Percentiles rank a stretch among this genome's conserved stretches.
phyloP scores from a whole-genome alignment of 2,888 invertebrate genomes.

The Suillia variegata region DNA sequence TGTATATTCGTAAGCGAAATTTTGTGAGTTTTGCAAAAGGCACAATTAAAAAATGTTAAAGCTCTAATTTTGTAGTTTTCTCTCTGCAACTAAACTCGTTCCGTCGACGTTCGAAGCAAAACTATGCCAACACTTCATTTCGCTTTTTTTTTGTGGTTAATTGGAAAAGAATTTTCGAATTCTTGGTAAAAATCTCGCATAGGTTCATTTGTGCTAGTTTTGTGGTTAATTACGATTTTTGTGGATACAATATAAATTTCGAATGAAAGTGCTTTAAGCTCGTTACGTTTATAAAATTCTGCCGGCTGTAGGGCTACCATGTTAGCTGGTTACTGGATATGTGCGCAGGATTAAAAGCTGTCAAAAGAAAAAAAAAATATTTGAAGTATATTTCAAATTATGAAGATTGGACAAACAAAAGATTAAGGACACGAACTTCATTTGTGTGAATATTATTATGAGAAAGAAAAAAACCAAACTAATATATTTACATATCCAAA shows the following conservation, averaged over 20 bases:
- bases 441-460: background rate
- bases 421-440: background rate
- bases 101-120: too few species aligned
- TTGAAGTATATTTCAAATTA: background rate
- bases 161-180: too few species aligned
- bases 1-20: background rate
- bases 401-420: constrained; percentile 20
- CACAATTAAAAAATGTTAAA: constrained; percentile 45
- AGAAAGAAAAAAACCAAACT: constrained; percentile 9
- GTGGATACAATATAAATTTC: constrained; percentile 1
- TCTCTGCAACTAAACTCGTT: too few species aligned
- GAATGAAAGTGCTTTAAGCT: background rate
- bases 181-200: too few species aligned
- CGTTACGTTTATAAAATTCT: background rate
- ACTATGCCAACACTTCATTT: too few species aligned
- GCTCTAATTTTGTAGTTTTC: too few species aligned
- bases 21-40: constrained; percentile 30
- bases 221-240: too few species aligned
- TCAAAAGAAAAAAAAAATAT: background rate
- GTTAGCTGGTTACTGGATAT: background rate
- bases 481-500: background rate
- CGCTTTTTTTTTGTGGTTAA: too few species aligned
- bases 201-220: too few species aligned
- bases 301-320: too few species aligned
- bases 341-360: constrained; percentile 1